Evolutionary conservation across 2,113 vertebrate genomes (phyloP).

Genomic region (Pelusios castaneus): DNA sequence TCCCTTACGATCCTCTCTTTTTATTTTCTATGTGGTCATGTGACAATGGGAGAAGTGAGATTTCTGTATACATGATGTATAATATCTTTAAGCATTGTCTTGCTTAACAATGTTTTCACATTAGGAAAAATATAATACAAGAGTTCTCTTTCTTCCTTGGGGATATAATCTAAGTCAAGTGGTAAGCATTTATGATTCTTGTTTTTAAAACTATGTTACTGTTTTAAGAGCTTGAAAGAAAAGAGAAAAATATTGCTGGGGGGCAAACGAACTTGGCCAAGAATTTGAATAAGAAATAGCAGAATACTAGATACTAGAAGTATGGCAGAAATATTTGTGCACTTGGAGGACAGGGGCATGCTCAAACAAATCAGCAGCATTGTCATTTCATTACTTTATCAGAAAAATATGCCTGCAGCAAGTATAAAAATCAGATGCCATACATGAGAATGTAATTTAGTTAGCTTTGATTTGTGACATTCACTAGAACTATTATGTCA

Average conservation of each 20-base stretch:
- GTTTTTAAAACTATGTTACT: constrained; percentile 7
- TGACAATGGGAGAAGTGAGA: constrained; percentile 48
- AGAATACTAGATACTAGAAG: too few species aligned
- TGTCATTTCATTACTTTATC: constrained; percentile 2
- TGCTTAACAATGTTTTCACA: constrained; percentile 76
- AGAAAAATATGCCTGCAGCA: constrained; percentile 10
- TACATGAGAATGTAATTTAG: constrained; percentile 15
- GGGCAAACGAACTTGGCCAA: constrained; percentile 17
- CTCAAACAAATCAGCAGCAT: neutral
- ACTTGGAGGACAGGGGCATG: neutral
- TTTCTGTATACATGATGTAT: constrained; percentile 75
- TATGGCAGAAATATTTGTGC: constrained; percentile 40
- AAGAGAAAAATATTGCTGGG: constrained; percentile 24
- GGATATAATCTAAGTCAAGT: constrained; percentile 76
- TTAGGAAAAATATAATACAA: constrained; percentile 79
- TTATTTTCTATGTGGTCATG: constrained; percentile 73
- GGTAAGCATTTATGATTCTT: constrained; percentile 66
- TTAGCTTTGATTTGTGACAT: constrained; percentile 20
- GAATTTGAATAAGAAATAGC: constrained; percentile 25
- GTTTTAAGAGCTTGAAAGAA: constrained; percentile 41
- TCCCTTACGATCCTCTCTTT: constrained; percentile 75
- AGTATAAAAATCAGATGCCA: neutral
- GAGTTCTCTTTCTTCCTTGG: constrained; percentile 77
- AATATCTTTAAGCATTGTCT: constrained; percentile 66
- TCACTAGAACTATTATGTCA: neutral